phyloP scores from a whole-genome alignment of 2,113 vertebrate species.

The Hystrix cristata region DNA sequence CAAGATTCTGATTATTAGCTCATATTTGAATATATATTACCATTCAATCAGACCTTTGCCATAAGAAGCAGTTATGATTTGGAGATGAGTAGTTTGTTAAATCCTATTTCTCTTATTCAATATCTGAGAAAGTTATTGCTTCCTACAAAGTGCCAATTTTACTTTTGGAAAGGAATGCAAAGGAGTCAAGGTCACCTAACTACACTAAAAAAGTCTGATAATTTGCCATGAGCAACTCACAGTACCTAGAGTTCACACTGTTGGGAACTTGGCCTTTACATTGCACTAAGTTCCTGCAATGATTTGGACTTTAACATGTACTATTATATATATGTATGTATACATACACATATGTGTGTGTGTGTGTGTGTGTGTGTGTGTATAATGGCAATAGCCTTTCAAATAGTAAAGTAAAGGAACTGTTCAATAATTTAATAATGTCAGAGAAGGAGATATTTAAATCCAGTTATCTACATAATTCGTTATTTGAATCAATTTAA shows the following conservation, averaged over 20 bases:
- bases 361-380: too few species aligned
- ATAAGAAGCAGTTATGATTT: constrained; percentile 37
- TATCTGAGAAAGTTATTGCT: constrained; percentile 38
- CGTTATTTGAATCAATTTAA: constrained; percentile 27
- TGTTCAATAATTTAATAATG: constrained; percentile 20
- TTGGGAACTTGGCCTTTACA: not conserved
- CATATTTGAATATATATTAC: constrained; percentile 64
- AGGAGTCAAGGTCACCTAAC: not conserved
- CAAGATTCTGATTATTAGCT: constrained; percentile 55
- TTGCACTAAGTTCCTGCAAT: not conserved
- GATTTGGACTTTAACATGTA: not conserved
- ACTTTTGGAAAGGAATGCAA: constrained; percentile 48
- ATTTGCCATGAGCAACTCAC: constrained; percentile 36
- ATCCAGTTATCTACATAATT: not conserved
- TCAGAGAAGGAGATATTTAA: not conserved
- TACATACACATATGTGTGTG: not conserved
- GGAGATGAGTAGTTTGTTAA: constrained; percentile 11
- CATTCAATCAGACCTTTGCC: constrained; percentile 55
- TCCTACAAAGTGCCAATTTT: constrained; percentile 48
- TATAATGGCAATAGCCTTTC: not conserved
- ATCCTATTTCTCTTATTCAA: constrained; percentile 51
- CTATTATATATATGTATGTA: too few species aligned
- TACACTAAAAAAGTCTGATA: constrained; percentile 19
- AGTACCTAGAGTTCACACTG: not conserved
- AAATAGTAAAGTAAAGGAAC: not conserved